Base-by-base conservation (phyloP, 2,113 vertebrate genomes). In the Sapajus apella region DNA sequence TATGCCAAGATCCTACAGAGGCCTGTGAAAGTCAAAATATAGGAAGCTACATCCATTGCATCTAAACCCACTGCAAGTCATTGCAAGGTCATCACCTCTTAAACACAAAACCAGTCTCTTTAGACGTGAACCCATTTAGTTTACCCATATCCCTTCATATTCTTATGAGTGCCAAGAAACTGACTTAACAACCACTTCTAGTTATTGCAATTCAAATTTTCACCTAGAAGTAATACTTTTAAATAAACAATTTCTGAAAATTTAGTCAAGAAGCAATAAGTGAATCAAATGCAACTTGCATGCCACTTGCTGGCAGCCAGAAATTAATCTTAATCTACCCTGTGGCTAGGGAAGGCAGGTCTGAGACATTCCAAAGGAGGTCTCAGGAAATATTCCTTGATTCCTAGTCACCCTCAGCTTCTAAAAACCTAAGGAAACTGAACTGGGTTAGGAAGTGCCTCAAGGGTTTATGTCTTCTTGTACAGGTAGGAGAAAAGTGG, bases 181-280 rank as follows among this genome's bases (percentile, higher is more conserved):
- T 90, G 43, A 95, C 35, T 76, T 89, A 61, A 73, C 12, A 91
- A 45, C 5, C 37, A 93, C 32, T 66, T 95, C 45, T 43, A 56
- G 7, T 83, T 85, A 93, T 87, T 94, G 52, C 68, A 87, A 50
- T 66, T 77, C 91, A 90, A 79, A 32, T 32, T 89, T 92, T 89
- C 70, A 95, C n/a, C 84, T 47, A 91, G n/a, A 82, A 76, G 75
- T 35, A 6, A 90, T 95, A 43, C 43, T 87, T 90, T n/a, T 75
- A 87, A 94, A 70, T 30, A 91, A 93, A 77, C 4, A 66, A 45
- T 47, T 94, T 97, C n/a, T 81, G n/a, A 79, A 96, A 95, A 50
- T 27, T 72, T 25, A 95, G 68, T 89, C 45, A 86, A 73, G 73
- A 91, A 90, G 35, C 32, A 92, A 3, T 58, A 92, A 56, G 10